phyloP scores from a whole-genome alignment of 1,140 invertebrate species.

The Cotesia vestalis region DNA sequence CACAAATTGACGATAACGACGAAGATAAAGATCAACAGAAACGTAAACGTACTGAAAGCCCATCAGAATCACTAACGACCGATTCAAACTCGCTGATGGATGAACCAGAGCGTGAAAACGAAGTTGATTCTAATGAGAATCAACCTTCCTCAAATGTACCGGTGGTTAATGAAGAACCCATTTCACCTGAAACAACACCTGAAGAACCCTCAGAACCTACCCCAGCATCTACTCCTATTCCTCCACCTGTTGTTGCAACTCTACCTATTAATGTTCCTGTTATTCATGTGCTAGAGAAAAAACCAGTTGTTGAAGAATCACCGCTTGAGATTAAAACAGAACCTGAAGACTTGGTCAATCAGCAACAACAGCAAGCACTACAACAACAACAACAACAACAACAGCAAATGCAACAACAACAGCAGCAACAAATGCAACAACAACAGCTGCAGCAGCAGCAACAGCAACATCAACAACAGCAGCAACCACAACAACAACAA shows the following conservation, averaged over 20 bases:
- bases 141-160: slow-evolving; percentile 66
- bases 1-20: slow-evolving; percentile 71
- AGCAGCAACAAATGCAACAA: no score
- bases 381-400: no score
- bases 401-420: no score
- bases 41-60: slow-evolving; percentile 76
- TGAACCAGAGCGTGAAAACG: slow-evolving; percentile 71
- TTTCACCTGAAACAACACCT: slow-evolving; percentile 51
- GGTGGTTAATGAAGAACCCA: slow-evolving; percentile 49
- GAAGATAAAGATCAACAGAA: slow-evolving; percentile 77
- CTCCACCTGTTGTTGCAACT: slow-evolving; percentile 48
- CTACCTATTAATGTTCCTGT: slow-evolving; percentile 62
- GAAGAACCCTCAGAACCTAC: slow-evolving; percentile 63
- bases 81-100: slow-evolving; percentile 83
- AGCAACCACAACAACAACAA: background rate
- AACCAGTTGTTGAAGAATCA: slow-evolving; percentile 51
- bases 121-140: slow-evolving; percentile 66
- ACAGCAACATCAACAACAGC: no score
- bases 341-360: slow-evolving; percentile 47
- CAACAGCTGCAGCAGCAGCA: no score
- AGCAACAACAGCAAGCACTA: no score
- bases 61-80: slow-evolving; percentile 81
- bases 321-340: slow-evolving; percentile 52
- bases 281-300: slow-evolving; percentile 60
- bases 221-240: slow-evolving; percentile 52